A percentile compares a stretch with the other conserved stretches of the same genome.
Conservation (phyloP, 2,113 vertebrate genomes). For the Callaeas wilsoni region DNA sequence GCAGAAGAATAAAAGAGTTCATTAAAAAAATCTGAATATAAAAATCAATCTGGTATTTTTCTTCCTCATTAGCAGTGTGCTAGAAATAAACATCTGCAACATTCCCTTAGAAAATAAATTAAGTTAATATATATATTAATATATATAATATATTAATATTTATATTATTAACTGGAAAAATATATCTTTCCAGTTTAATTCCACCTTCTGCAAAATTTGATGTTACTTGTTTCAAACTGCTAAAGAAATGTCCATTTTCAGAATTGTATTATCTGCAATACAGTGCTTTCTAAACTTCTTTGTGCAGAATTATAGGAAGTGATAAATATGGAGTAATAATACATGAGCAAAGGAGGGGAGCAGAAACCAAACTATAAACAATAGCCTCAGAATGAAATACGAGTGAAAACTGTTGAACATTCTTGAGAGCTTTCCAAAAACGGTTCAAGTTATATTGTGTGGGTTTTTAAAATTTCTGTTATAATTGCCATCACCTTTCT, state of each 20-base stretch:
- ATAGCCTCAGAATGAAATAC: background rate
- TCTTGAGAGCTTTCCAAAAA: conserved; percentile 12
- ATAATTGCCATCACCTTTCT: background rate
- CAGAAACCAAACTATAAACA: background rate
- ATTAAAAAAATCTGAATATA: background rate
- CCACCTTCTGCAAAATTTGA: background rate
- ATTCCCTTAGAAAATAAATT: background rate
- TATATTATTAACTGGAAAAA: too few relatives aligned
- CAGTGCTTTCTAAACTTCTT: background rate
- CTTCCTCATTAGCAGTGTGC: background rate
- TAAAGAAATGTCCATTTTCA: background rate
- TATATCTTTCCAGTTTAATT: background rate
- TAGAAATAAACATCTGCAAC: background rate
- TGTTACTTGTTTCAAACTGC: background rate
- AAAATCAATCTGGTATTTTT: background rate
- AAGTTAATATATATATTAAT: too few relatives aligned
- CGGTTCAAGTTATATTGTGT: background rate
- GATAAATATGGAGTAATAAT: background rate
- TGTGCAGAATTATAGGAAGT: background rate
- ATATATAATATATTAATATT: too few relatives aligned
- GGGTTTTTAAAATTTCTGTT: background rate
- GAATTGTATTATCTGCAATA: background rate
- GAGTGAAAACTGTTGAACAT: background rate
- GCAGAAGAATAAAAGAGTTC: background rate
- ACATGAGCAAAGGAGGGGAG: background rate